phyloP scores from a whole-genome alignment of 37 sponge, comb jelly and placozoan genomes.

The Oscarella lobularis region DNA sequence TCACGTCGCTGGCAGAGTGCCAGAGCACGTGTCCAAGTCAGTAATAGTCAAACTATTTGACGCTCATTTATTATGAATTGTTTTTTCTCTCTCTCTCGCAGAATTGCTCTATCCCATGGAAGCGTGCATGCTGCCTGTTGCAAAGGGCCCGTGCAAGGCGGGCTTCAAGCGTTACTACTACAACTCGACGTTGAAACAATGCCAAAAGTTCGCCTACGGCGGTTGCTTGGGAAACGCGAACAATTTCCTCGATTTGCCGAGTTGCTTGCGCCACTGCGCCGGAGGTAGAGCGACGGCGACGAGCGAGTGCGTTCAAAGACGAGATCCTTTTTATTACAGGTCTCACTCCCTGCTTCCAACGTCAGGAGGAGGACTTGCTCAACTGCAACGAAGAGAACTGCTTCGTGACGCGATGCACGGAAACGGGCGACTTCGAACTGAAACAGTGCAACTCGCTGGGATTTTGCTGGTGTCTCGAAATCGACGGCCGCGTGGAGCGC shows the following conservation, averaged over 20 bases:
- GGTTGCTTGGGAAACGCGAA: constrained; percentile 4
- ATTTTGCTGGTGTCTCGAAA: neutral
- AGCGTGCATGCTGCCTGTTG: neutral
- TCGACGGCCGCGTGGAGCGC: neutral
- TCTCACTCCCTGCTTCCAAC: neutral
- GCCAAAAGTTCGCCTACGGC: neutral
- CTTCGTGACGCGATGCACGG: neutral
- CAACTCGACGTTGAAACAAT: neutral
- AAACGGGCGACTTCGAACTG: neutral
- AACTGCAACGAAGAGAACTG: neutral
- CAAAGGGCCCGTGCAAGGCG: neutral
- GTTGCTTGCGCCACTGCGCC: neutral
- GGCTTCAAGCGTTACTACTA: constrained; percentile 2
- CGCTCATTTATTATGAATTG: too few relatives aligned
- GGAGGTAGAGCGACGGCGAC: neutral
- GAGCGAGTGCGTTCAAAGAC: neutral
- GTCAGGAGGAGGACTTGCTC: neutral
- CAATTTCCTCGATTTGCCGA: neutral
- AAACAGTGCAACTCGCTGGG: neutral
- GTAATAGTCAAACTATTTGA: too few relatives aligned
- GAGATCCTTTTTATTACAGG: neutral
- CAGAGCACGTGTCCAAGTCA: neutral
- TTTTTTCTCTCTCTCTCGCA: too few relatives aligned
- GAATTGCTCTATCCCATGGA: neutral
- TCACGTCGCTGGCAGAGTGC: neutral